Percentiles rank a stretch among this genome's conserved stretches.
Evolutionary conservation across 2,888 invertebrate species (phyloP).

Genomic region (Galeruca laticollis): DNA sequence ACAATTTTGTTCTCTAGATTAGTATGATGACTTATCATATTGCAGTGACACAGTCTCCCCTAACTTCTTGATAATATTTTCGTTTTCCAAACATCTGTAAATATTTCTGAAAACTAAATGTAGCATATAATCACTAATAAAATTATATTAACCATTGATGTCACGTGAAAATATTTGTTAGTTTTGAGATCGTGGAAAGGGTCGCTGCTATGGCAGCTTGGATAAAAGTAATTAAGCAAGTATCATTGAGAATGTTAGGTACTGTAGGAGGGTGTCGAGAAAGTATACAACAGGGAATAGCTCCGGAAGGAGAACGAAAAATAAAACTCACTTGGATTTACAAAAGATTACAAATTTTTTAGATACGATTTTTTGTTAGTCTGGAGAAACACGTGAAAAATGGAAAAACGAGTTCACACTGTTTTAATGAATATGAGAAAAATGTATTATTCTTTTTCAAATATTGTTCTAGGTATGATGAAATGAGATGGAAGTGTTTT

Average conservation of each 20-base stretch:
- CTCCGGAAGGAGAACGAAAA: slow-evolving; percentile 21
- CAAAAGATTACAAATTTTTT: slow-evolving; percentile 20
- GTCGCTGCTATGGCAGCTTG: slow-evolving; percentile 10
- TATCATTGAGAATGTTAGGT: slow-evolving; percentile 30
- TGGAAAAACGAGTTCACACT: background rate
- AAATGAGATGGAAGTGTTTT: no score
- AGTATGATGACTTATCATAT: no score
- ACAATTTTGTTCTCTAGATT: no score
- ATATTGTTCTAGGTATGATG: no score
- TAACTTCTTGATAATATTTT: background rate
- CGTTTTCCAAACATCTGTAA: background rate
- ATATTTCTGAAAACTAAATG: background rate
- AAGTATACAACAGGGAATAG: slow-evolving; percentile 31
- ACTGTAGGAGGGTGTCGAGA: slow-evolving; percentile 23
- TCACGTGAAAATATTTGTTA: slow-evolving; percentile 1
- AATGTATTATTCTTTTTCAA: background rate
- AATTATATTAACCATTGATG: background rate
- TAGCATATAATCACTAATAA: slow-evolving; percentile 9
- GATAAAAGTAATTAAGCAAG: slow-evolving; percentile 25
- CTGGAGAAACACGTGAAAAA: background rate
- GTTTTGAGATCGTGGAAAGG: background rate
- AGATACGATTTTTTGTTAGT: slow-evolving; percentile 4
- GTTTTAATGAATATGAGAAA: background rate
- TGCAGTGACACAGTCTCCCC: no score
- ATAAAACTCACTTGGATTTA: slow-evolving; percentile 16